A percentile compares a stretch with the other conserved stretches of the same genome.
These are phyloP conservation scores for Tiliacea aurago DNA, from an alignment of 2,888 invertebrate species.

Conservation along the genomic window DNA sequence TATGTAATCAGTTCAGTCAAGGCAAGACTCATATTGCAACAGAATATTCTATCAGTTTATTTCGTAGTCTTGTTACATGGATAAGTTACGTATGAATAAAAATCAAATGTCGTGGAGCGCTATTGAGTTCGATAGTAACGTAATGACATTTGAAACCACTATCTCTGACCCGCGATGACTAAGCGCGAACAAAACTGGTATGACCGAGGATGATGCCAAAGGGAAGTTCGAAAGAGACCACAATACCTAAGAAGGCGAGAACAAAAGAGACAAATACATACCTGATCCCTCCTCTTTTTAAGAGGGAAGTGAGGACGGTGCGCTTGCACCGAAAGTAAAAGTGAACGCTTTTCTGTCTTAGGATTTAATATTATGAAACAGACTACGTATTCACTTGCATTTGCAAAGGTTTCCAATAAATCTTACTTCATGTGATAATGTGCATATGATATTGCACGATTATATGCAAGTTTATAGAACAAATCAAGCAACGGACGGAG, in stretches of 20 bases:
- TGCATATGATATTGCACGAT: slow-evolving; percentile 37
- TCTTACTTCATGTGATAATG: slow-evolving; percentile 36
- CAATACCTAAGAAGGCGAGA: slow-evolving; percentile 53
- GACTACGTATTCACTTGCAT: slow-evolving; percentile 65
- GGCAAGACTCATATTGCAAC: slow-evolving; percentile 69
- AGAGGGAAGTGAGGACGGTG: slow-evolving; percentile 82
- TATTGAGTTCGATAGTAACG: slow-evolving; percentile 74
- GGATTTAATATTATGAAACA: slow-evolving; percentile 76
- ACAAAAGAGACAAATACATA: slow-evolving; percentile 72
- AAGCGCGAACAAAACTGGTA: slow-evolving; percentile 84
- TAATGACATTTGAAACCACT: slow-evolving; percentile 84
- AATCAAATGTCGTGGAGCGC: slow-evolving; percentile 65
- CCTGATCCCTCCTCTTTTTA: slow-evolving; percentile 75
- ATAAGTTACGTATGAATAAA: slow-evolving; percentile 69
- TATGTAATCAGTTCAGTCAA: slow-evolving; percentile 68
- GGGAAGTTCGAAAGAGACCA: slow-evolving; percentile 74
- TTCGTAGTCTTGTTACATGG: slow-evolving; percentile 66
- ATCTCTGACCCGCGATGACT: slow-evolving; percentile 85
- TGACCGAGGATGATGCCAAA: slow-evolving; percentile 76
- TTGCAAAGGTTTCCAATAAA: slow-evolving; percentile 47
- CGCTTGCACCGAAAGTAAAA: slow-evolving; percentile 86
- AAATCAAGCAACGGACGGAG: slow-evolving; percentile 15
- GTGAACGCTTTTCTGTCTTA: slow-evolving; percentile 81
- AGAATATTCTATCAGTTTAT: slow-evolving; percentile 69
- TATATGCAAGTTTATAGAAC: slow-evolving; percentile 41